Evolutionary conservation across 37 sponge, comb jelly and placozoan species (phyloP).

Genomic region (Aphrocallistes beatrix): DNA sequence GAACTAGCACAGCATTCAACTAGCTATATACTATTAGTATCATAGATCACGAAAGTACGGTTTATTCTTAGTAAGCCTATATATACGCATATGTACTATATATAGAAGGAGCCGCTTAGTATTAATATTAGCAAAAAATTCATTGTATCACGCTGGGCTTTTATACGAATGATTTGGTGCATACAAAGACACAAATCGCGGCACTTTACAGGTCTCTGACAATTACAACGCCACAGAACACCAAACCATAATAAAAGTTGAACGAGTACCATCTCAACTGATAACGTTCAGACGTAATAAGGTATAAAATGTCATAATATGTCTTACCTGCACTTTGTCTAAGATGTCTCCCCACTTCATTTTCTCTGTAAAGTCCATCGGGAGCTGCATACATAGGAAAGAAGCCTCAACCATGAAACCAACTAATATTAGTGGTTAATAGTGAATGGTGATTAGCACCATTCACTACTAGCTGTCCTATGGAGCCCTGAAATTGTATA

Average conservation of each 20-base stretch:
- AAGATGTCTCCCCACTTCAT: slow-evolving; percentile 5
- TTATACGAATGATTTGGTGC: neutral
- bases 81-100: too few relatives aligned
- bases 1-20: too few relatives aligned
- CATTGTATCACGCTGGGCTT: too few relatives aligned
- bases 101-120: too few relatives aligned
- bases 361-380: slow-evolving; percentile 16
- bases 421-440: neutral
- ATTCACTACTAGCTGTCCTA: too few relatives aligned
- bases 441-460: too few relatives aligned
- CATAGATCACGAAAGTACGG: too few relatives aligned
- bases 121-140: too few relatives aligned
- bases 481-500: too few relatives aligned
- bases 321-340: neutral
- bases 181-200: neutral
- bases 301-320: too few relatives aligned
- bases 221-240: neutral
- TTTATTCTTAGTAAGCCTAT: slow-evolving; percentile 5
- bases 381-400: neutral
- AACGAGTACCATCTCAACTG: neutral
- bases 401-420: neutral
- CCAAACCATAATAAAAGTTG: neutral
- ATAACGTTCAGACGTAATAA: too few relatives aligned
- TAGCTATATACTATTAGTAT: too few relatives aligned
- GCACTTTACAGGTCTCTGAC: neutral